These are phyloP conservation scores for Lagria hirta DNA, from an alignment of 2,888 invertebrate genomes.

Conservation along the genomic window DNA sequence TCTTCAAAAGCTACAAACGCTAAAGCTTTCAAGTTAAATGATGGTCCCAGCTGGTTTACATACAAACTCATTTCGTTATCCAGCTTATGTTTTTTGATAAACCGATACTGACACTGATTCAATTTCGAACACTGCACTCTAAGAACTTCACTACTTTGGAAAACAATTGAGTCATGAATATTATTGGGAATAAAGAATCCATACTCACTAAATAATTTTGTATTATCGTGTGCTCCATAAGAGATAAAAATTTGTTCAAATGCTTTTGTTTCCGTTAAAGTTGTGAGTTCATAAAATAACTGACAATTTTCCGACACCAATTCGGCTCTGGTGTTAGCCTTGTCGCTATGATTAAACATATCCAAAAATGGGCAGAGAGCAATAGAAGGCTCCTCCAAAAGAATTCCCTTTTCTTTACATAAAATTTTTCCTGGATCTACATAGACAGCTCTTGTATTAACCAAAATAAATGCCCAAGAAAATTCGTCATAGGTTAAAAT, in stretches of 20 bases:
- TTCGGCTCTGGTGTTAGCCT: conserved; percentile 58
- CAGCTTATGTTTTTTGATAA: conserved; percentile 64
- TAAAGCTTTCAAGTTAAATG: conserved; percentile 63
- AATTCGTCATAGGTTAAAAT: conserved; percentile 55
- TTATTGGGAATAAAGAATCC: conserved; percentile 67
- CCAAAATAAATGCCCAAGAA: conserved; percentile 80
- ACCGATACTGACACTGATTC: conserved; percentile 57
- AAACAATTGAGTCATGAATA: conserved; percentile 33
- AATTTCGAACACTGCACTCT: conserved; percentile 32
- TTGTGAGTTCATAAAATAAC: conserved; percentile 59
- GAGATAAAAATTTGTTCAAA: conserved; percentile 83
- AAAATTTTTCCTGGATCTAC: conserved; percentile 60
- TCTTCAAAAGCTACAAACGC: conserved; percentile 42
- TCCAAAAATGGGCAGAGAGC: conserved; percentile 88
- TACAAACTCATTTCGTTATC: conserved; percentile 60
- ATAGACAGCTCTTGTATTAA: conserved; percentile 84
- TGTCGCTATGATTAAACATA: conserved; percentile 81
- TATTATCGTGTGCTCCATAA: conserved; percentile 81
- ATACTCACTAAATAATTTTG: conserved; percentile 81
- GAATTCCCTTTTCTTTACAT: conserved; percentile 42
- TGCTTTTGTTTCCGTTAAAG: conserved; percentile 58
- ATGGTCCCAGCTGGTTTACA: conserved; percentile 63
- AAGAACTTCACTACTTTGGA: conserved; percentile 34
- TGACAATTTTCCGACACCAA: conserved; percentile 38
- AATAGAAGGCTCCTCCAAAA: conserved; percentile 64